Evolutionary conservation across 2,888 invertebrate species (phyloP).

Genomic region (Sturmia bella): DNA sequence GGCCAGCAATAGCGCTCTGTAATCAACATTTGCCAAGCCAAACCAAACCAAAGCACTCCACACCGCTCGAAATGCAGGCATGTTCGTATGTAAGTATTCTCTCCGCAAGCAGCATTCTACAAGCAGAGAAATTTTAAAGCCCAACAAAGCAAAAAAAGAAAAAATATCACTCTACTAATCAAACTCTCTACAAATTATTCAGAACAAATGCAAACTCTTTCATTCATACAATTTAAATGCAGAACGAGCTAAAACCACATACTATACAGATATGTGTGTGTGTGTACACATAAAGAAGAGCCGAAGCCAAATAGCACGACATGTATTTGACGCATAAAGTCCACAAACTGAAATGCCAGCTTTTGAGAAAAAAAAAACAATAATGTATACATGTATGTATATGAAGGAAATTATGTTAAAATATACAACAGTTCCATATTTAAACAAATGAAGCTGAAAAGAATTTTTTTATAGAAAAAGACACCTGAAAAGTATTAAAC

Average conservation of each 20-base stretch:
- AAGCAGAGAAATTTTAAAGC: conserved; percentile 51
- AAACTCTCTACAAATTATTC: conserved; percentile 48
- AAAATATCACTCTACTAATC: conserved; percentile 50
- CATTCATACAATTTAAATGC: conserved; percentile 25
- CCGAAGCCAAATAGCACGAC: conserved; percentile 60
- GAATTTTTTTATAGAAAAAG: no score
- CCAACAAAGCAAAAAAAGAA: conserved; percentile 38
- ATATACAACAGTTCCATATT: no score
- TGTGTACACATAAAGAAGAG: conserved; percentile 49
- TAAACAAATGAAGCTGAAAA: no score
- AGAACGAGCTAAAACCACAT: conserved; percentile 35
- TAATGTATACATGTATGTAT: conserved; percentile 34
- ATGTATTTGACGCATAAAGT: conserved; percentile 61
- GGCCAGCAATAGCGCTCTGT: conserved; percentile 26
- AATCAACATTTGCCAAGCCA: conserved; percentile 60
- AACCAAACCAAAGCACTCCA: conserved; percentile 23
- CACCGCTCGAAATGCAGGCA: not conserved
- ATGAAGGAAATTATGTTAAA: no score
- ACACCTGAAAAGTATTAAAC: no score
- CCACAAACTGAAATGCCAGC: conserved; percentile 51
- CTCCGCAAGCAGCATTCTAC: conserved; percentile 9
- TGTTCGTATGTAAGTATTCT: not conserved
- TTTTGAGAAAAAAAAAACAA: not conserved
- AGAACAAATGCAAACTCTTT: conserved; percentile 33
- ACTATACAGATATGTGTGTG: conserved; percentile 21